Base-by-base conservation (phyloP, 2,888 invertebrate species). In the Sturmia bella region DNA sequence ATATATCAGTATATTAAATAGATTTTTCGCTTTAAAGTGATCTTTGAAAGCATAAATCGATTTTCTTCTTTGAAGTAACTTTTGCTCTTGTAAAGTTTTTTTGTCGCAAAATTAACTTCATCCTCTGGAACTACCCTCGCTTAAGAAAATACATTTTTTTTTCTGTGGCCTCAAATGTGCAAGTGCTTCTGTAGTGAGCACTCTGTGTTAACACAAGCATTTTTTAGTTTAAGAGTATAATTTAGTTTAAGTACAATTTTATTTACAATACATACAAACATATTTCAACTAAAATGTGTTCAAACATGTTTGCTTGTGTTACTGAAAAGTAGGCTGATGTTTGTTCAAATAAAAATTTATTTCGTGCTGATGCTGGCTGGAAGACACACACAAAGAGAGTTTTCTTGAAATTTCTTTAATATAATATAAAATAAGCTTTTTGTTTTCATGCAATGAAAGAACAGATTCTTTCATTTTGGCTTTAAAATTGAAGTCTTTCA, bases 171-270 rank as follows among this genome's bases (percentile, higher is more conserved):
- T 45, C 13, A 70, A 48, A 48, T 15, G 59, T 24, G 59, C 15
- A 37, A 54, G 39, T 54, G 4, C 13, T 61, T 41, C 21, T 32
- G 45, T 39, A 13, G 21, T 11, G 11, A 39, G 21, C 45, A 24
- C 56, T 64, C 24, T 7, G 59, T 64, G 69, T 70, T 52, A 41
- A 57, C 75, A 59, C 54, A 70, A 75, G 52, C 52, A 75, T 75
- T 72, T 66, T 75, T 61, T 50, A 54, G n/a, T 66, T 72, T 54
- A 66, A 80, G 61, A 54, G 54, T 48, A 61, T 76, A 80, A 75
- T 80, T 70, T 70, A 69, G 79, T 70, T 59, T 74, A 69, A 69
- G 74, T 66, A 75, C 45, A 57, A 6, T 54, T 39, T 56, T 17
- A 24, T 52, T 21, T 27, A 12, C 21, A 59, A 56, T n/a, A 56